Base-by-base conservation (phyloP, 2,797 vertebrate genomes). In the Myotis vivesi region DNA sequence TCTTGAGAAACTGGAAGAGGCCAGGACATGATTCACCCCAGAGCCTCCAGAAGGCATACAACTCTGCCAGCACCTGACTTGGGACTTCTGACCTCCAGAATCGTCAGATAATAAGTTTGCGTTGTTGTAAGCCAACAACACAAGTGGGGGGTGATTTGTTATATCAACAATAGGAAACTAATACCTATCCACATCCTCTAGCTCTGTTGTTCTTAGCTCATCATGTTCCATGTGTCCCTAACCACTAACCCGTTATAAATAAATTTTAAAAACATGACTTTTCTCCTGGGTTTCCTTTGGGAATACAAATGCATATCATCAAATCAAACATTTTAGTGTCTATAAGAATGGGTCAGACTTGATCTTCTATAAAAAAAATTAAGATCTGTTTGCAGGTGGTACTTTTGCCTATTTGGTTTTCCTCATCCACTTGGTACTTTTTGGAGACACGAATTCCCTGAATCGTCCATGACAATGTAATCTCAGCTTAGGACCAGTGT, bases 221-320 rank as follows among this genome's bases (percentile, higher is more conserved):
- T 30, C 41, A 33, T 62, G 94, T 86, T 84, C 44, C 28, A 36
- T 80, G 36, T 94, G 57, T 49, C 25, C 30, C 41, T 30, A 57
- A 30, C 33, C 25, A 87, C 16, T 20, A 36, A 41, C 25, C 51
- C 8, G 55, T 66, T 81, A 66, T 33, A 80, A 89, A 89, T 68
- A 92, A 57, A 73, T 49, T 85, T 77, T 66, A 72, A 88, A 41
- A 38, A 7, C 53, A 25, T 38, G 73, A 69, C 9, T 89, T 94
- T 96, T 86, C 38, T 93, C 57, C 28, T 6, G 30, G 44, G 8
- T n/a, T 82, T 87, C 89, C 49, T 62, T 91, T 84, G 46, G 30
- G n/a, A 88, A 79, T 59, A 71, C 23, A 51, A 55, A 44, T 73
- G 4, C 8, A 1, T 44, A 55, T 71, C 23, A 82, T 59, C 30